Evolutionary conservation across 92 coral and sea anemone species (phyloP).

Genomic region (Zoanthus gigantus): DNA sequence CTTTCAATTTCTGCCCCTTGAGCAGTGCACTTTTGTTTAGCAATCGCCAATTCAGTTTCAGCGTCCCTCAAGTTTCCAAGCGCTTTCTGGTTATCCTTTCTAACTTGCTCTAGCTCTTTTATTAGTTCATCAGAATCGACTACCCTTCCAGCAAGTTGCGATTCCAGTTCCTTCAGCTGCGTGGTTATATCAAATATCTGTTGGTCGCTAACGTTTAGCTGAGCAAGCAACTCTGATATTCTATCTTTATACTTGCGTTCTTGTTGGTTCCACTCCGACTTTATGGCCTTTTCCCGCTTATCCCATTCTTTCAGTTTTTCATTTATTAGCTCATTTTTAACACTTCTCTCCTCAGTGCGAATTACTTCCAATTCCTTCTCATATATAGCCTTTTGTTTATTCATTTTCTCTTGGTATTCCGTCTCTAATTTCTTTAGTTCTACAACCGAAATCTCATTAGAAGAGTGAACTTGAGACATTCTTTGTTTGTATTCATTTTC

Average conservation of each 20-base stretch:
- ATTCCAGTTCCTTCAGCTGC: slow-evolving; percentile 73
- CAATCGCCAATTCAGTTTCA: slow-evolving; percentile 74
- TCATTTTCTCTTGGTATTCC: slow-evolving; percentile 87
- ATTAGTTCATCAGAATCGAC: slow-evolving; percentile 62
- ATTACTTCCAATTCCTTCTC: slow-evolving; percentile 90
- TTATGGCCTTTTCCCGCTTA: slow-evolving; percentile 74
- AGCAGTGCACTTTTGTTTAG: slow-evolving; percentile 81
- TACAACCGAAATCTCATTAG: slow-evolving; percentile 72
- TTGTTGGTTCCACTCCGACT: slow-evolving; percentile 82
- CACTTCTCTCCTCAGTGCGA: slow-evolving; percentile 70
- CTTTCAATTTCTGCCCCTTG: slow-evolving; percentile 81
- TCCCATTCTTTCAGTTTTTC: slow-evolving; percentile 68
- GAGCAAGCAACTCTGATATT: slow-evolving; percentile 85
- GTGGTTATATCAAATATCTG: slow-evolving; percentile 68
- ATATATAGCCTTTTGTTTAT: slow-evolving; percentile 85
- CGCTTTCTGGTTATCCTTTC: slow-evolving; percentile 68
- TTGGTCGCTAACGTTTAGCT: slow-evolving; percentile 77
- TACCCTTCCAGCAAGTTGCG: slow-evolving; percentile 57
- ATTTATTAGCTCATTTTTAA: slow-evolving; percentile 54
- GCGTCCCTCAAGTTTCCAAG: slow-evolving; percentile 77
- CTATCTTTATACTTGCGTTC: slow-evolving; percentile 95
- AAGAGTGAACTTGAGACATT: slow-evolving; percentile 66
- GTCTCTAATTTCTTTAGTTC: slow-evolving; percentile 79
- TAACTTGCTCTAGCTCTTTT: slow-evolving; percentile 73
- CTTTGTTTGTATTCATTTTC: slow-evolving; percentile 77